Evolutionary conservation across 2,113 vertebrate species (phyloP).

Genomic region (Leiothrix lutea): DNA sequence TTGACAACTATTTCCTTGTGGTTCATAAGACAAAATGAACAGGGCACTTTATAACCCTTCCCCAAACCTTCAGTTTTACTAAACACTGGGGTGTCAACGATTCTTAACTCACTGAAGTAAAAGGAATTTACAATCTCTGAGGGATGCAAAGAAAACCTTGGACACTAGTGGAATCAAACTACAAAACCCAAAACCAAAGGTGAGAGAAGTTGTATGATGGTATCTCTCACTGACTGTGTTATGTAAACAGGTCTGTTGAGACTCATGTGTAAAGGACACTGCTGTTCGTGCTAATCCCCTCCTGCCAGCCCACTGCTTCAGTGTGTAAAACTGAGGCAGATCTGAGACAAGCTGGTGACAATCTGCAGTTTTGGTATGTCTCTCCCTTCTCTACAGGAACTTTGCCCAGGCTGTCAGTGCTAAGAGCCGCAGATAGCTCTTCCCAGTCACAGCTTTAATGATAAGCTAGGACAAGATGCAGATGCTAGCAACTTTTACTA

Average conservation of each 20-base stretch:
- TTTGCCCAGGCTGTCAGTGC: accelerated
- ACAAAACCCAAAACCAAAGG: neutral
- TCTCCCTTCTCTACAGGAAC: neutral
- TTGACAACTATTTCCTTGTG: neutral
- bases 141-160: neutral
- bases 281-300: neutral
- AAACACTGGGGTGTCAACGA: neutral
- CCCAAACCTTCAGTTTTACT: neutral
- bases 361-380: neutral
- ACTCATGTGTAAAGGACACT: neutral
- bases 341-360: neutral
- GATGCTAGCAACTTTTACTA: neutral
- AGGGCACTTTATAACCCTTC: neutral
- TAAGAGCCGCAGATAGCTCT: neutral
- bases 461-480: neutral
- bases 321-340: neutral
- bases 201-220: accelerated
- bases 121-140: neutral
- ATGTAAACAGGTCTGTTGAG: neutral
- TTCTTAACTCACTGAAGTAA: neutral
- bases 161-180: neutral
- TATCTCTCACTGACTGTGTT: neutral
- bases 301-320: neutral
- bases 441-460: neutral
- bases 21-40: neutral